Evolutionary conservation across 92 coral and sea anemone genomes (phyloP).

Genomic region (Muricea muricata): DNA sequence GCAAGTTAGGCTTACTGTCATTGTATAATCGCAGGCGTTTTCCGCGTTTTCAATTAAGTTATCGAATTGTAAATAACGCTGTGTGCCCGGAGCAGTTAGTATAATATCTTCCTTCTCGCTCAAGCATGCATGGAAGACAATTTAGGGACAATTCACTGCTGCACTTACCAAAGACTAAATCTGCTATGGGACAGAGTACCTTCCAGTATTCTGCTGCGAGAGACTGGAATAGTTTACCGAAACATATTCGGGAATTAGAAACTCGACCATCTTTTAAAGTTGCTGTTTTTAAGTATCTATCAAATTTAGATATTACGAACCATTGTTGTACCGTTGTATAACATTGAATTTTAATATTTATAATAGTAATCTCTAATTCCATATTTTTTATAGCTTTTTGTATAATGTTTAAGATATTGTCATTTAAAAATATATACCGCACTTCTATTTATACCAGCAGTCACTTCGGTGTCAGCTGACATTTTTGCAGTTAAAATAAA

Average conservation of each 20-base stretch:
- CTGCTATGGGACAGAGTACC: not conserved
- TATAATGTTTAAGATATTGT: too few relatives aligned
- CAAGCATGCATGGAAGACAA: not conserved
- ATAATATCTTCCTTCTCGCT: not conserved
- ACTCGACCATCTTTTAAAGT: not conserved
- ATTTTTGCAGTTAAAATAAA: too few relatives aligned
- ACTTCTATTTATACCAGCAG: too few relatives aligned
- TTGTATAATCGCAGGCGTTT: not conserved
- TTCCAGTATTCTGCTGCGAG: not conserved
- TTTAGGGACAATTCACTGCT: not conserved
- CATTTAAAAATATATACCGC: too few relatives aligned
- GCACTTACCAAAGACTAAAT: not conserved
- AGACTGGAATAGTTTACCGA: constrained; percentile 7
- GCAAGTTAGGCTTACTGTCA: constrained; percentile 1
- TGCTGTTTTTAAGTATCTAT: not conserved
- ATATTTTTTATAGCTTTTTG: too few relatives aligned
- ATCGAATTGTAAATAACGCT: not conserved
- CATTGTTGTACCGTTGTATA: constrained; percentile 17
- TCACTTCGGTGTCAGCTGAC: too few relatives aligned
- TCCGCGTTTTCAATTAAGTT: not conserved
- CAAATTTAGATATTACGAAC: not conserved
- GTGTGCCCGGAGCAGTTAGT: too few relatives aligned
- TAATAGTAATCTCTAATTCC: too few relatives aligned
- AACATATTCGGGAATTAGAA: not conserved
- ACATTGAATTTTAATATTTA: too few relatives aligned